A percentile compares a stretch with the other conserved stretches of the same genome.
These are phyloP conservation scores for Bujurquina vittata DNA, from an alignment of 2,113 vertebrate genomes.

Conservation along the genomic window DNA sequence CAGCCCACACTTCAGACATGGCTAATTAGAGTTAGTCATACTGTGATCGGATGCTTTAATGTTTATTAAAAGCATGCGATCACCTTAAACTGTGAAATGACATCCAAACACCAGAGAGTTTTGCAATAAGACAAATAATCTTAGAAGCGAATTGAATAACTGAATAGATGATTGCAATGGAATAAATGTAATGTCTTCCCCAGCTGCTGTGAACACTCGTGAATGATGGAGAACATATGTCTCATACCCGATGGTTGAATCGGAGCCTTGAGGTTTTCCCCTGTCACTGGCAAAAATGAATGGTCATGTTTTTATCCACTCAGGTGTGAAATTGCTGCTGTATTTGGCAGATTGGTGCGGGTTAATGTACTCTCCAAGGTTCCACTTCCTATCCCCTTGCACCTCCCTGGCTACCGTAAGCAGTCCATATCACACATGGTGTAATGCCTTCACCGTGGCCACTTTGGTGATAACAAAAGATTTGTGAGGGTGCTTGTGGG, in stretches of 20 bases:
- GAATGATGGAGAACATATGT: constrained; percentile 51
- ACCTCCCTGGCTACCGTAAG: constrained; percentile 9
- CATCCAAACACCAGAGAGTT: not conserved
- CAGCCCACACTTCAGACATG: constrained; percentile 3
- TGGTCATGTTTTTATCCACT: constrained; percentile 75
- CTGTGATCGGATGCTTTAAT: not conserved
- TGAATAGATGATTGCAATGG: constrained; percentile 32
- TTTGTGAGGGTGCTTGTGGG: constrained; percentile 55
- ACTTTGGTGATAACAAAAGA: constrained; percentile 63
- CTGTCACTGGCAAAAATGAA: constrained; percentile 70
- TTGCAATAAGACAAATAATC: constrained; percentile 13
- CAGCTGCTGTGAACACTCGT: constrained; percentile 10
- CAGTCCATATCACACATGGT: constrained; percentile 31
- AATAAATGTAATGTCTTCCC: constrained; percentile 29
- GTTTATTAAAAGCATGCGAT: constrained; percentile 2
- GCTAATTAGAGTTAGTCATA: constrained; percentile 21
- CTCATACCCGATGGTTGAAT: constrained; percentile 45
- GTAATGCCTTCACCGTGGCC: constrained; percentile 41
- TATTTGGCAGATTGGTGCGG: constrained; percentile 70
- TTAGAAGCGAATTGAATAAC: constrained; percentile 38
- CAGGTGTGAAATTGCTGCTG: constrained; percentile 80
- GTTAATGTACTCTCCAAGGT: constrained; percentile 73
- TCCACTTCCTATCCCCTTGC: constrained; percentile 33
- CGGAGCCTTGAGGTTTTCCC: constrained; percentile 46
- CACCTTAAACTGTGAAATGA: constrained; percentile 14